Evolutionary conservation across 1,140 invertebrate species (phyloP), one percentile per base, ranked within the genome.

Genomic region (Ceratosolen fusciceps): DNA sequence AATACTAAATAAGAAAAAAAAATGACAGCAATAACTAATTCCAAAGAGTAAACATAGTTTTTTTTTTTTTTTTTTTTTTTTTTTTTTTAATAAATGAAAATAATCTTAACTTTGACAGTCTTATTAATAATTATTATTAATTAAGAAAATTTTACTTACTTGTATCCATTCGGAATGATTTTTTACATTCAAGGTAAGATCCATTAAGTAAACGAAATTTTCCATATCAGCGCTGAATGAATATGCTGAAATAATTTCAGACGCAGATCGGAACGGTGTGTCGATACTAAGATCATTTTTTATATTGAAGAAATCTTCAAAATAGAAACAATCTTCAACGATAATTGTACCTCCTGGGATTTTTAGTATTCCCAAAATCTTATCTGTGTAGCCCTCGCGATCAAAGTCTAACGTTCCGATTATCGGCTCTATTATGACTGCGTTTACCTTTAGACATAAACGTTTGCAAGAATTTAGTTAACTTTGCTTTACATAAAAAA

Each of bases 231-330:
- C 86, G 58, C 92, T 87, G 56, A 95, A 92, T 4, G 92, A 90
- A 81, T 92, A 93, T 37, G 91, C 86, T 0, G 92, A 94, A 78
- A 91, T 92, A 12, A 94, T 86, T 80, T 93, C 91, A 74, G 91
- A 91, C 29, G 92, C 91, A 29, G 84, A 85, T 77, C 84, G 83
- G 83, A 93, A 95, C 0, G 94, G 94, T 1, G 94, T 93, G 52
- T 90, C 89, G 0, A 95, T 82, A 74, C 92, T 92, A 0, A 96
- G 84, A 0, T 92, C 91, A 88, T 96, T 95, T 26, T 91, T 91
- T 78, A 95, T 93, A 74, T 93, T 91, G 37, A 94, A 90, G 24
- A 93, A 89, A 86, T 94, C 92, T 85, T 93, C 89, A 21, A 89
- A 89, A 10, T 82, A 86, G 0, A 91, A 88, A 67, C 81, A 88